phyloP scores from a whole-genome alignment of 2,888 invertebrate genomes.

The Diarsia mendica region DNA sequence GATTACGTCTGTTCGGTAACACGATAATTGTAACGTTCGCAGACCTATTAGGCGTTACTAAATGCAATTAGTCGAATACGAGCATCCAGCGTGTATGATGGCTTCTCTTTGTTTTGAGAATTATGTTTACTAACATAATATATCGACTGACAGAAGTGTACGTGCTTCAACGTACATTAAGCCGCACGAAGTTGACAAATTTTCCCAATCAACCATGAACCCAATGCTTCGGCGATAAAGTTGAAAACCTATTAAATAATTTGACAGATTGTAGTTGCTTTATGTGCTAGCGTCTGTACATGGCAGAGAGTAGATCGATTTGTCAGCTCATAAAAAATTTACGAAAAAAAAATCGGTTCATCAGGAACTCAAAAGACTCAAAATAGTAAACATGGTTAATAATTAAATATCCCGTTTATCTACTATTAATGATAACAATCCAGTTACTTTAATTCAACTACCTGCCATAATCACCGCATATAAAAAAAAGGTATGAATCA shows the following conservation, averaged over 20 bases:
- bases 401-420: not conserved
- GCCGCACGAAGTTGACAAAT: no score
- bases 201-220: no score
- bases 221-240: no score
- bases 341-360: not conserved
- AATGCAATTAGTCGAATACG: conserved; percentile 3
- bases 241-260: no score
- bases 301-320: not conserved
- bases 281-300: no score
- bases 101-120: not conserved
- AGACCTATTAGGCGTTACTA: conserved; percentile 4
- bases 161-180: no score
- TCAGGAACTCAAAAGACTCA: not conserved
- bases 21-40: conserved; percentile 22
- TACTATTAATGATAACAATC: not conserved
- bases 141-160: not conserved
- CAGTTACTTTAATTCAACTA: not conserved
- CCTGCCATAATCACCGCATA: not conserved
- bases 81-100: not conserved
- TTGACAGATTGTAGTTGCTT: no score
- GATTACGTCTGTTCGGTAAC: conserved; percentile 24
- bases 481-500: conserved; percentile 1
- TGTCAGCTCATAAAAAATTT: not conserved
- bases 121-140: not conserved
- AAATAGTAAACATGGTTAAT: not conserved